A percentile compares a stretch with the other conserved stretches of the same genome.
These are phyloP conservation scores for Hemibagrus guttatus DNA, from an alignment of 2,797 vertebrate genomes.

Conservation along the genomic window DNA sequence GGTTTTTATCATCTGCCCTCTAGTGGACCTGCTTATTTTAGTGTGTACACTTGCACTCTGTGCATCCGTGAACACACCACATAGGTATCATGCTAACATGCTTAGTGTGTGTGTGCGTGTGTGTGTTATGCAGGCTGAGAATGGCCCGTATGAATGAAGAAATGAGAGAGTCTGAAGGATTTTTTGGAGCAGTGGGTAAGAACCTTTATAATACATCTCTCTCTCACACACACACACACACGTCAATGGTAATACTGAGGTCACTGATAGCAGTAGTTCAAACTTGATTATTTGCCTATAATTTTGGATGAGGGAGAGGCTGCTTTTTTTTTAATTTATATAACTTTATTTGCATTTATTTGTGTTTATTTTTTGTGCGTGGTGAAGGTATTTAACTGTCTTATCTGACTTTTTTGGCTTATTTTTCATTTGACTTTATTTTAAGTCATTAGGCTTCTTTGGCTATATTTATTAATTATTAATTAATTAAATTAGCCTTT, in stretches of 20 bases:
- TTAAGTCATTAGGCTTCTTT: too few species aligned
- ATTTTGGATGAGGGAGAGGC: not conserved
- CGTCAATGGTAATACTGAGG: not conserved
- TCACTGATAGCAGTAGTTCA: not conserved
- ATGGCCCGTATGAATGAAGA: slow-evolving; percentile 83
- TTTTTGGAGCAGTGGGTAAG: slow-evolving; percentile 71
- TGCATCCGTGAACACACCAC: too few species aligned
- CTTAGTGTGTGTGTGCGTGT: not conserved
- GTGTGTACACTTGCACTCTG: not conserved
- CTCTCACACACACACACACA: slow-evolving; percentile 4
- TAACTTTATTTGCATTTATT: not conserved
- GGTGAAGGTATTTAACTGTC: too few species aligned
- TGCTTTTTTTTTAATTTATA: not conserved
- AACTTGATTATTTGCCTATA: not conserved
- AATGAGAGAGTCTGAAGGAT: slow-evolving; percentile 78
- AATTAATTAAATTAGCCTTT: too few species aligned
- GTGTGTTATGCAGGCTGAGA: slow-evolving; percentile 64
- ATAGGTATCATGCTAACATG: too few species aligned
- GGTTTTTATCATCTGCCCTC: not conserved
- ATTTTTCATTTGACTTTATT: not conserved
- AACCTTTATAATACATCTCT: not conserved
- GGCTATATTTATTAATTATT: too few species aligned
- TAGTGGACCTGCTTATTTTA: not conserved
- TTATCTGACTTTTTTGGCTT: not conserved
- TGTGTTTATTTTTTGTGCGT: too few species aligned